phyloP scores from a whole-genome alignment of 2,113 vertebrate species.

The Azemiops feae region DNA sequence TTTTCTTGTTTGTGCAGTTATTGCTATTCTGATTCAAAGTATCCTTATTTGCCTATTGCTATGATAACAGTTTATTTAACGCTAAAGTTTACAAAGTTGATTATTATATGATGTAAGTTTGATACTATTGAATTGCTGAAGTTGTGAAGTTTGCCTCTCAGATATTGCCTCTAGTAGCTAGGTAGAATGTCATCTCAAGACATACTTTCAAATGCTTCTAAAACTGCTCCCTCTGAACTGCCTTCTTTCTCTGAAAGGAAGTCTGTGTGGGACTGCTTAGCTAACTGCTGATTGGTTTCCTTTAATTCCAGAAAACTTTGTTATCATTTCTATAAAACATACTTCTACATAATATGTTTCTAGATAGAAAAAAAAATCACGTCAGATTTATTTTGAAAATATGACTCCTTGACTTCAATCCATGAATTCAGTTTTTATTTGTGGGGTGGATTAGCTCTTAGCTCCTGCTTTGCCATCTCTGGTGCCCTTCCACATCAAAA shows the following conservation, averaged over 20 bases:
- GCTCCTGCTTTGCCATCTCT: neutral
- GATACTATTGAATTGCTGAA: neutral
- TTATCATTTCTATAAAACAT: neutral
- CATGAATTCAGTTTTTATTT: neutral
- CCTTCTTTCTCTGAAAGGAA: neutral
- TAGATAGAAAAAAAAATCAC: neutral
- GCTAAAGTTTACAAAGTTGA: neutral
- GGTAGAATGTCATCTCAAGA: neutral
- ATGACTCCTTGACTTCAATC: neutral
- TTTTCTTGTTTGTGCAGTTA: slow-evolving; percentile 49
- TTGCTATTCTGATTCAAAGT: slow-evolving; percentile 9
- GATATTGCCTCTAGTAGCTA: neutral
- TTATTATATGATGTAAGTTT: neutral
- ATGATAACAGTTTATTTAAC: neutral
- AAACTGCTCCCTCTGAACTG: neutral
- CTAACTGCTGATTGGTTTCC: neutral
- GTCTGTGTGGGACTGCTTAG: neutral
- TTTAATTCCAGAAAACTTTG: neutral
- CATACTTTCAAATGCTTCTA: neutral
- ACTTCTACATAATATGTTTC: neutral
- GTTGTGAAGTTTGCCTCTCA: neutral
- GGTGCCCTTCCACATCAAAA: neutral
- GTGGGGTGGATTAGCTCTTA: neutral
- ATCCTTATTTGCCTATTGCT: neutral
- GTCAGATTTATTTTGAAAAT: neutral